Evolutionary conservation across 2,888 invertebrate species (phyloP), one percentile per base, ranked within the genome.

Genomic region (Sphaerophoria taeniata): DNA sequence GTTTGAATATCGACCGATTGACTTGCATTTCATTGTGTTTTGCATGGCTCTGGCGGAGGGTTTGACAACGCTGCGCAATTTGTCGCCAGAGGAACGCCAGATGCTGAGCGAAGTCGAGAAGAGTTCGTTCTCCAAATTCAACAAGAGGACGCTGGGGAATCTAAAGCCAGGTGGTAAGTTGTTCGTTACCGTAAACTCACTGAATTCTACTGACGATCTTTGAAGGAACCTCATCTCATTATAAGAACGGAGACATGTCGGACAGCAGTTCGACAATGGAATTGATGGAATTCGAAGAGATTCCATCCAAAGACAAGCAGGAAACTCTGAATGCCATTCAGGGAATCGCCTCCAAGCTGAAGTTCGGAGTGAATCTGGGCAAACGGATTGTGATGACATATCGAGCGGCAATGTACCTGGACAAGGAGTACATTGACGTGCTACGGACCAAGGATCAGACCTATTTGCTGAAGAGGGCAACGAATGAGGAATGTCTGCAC

Each of bases 41-140:
- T 94, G 94, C 81, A 93, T 94, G 91, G 93, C 93, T 33, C 90
- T 95, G 87, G 95, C 94, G 6, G 95, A 95, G 89, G 94, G 94
- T 24, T 91, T 94, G 85, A 91, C 93, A 5, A 92, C 92, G 70
- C 93, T 94, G 1, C 92, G 92, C 84, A 93, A 94, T 81, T 90
- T 96, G 87, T 94, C 94, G 2, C 92, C 93, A 60, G 94, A 95
- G 88, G 94, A 96, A 89, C 93, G 95, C 67, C 91, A 94, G 73
- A 92, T 95, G 56, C 88, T 94, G 7, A 90, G 89, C 31, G 92
- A 92, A 67, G 90, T 92, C 6, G 90, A 91, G 36, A 92, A 92
- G 86, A 90, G 90, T 43, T 89, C 92, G 4, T 90, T 91, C 74
- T 89, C 92, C 0, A 92, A 91, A 71, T 92, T 92, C 69, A 91